Evolutionary conservation across 2,797 vertebrate genomes (phyloP).

Genomic region (Mycteria americana): DNA sequence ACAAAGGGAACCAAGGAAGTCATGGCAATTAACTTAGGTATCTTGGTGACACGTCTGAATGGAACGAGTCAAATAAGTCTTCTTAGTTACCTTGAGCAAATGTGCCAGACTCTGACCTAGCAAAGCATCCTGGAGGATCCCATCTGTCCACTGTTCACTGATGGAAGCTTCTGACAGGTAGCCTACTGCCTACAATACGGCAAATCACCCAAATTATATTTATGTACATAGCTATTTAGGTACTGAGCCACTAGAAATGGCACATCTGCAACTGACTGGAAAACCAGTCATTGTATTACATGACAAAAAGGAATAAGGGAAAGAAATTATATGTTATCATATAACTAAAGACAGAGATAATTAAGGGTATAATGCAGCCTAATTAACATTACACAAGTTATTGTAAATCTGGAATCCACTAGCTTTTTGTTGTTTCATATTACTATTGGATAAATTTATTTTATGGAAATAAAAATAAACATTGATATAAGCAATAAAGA

Average conservation of each 20-base stretch:
- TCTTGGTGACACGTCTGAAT: not conserved
- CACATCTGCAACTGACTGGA: not conserved
- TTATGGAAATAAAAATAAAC: not conserved
- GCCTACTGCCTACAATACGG: not conserved
- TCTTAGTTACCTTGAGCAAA: not conserved
- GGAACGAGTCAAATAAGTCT: not conserved
- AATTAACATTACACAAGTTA: not conserved
- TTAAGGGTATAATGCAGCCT: not conserved
- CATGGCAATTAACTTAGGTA: not conserved
- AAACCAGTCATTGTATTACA: not conserved
- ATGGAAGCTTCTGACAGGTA: not conserved
- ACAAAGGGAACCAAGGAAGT: not conserved
- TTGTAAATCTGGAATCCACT: not conserved
- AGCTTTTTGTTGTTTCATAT: not conserved
- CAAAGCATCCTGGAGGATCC: not conserved
- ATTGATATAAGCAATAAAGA: not conserved
- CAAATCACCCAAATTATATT: not conserved
- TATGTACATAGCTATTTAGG: not conserved
- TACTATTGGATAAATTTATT: not conserved
- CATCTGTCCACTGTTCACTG: not conserved
- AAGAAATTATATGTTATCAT: not conserved
- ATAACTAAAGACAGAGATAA: not conserved
- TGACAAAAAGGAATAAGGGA: not conserved
- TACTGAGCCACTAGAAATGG: not conserved
- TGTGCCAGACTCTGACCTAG: not conserved